Evolutionary conservation across 2,888 invertebrate species (phyloP).

Genomic region (Teleogryllus oceanicus): DNA sequence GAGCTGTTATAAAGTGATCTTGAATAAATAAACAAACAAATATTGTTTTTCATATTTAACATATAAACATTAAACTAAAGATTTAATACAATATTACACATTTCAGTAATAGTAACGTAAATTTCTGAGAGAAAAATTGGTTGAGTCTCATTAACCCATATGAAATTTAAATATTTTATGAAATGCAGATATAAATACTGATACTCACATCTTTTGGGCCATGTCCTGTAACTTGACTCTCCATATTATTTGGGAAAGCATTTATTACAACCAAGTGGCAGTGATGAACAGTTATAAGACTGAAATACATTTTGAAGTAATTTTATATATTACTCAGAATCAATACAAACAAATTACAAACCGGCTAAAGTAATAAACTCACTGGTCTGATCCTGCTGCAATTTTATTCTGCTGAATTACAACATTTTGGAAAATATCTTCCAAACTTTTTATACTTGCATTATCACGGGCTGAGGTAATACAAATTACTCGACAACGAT

Average conservation of each 20-base stretch:
- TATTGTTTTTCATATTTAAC: too few relatives aligned
- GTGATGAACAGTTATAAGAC: conserved; percentile 73
- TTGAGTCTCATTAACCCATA: too few relatives aligned
- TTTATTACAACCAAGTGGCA: conserved; percentile 89
- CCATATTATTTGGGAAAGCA: conserved; percentile 71
- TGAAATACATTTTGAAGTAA: conserved; percentile 43
- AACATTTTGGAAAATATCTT: conserved; percentile 81
- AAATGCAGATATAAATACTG: too few relatives aligned
- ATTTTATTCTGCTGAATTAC: conserved; percentile 76
- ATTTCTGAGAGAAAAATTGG: too few relatives aligned
- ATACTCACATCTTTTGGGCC: conserved; percentile 43
- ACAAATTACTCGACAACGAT: conserved; percentile 81
- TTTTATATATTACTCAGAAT: conserved; percentile 28
- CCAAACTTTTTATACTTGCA: conserved; percentile 77
- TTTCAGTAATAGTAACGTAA: too few relatives aligned
- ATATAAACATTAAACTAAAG: too few relatives aligned
- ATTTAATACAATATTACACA: too few relatives aligned
- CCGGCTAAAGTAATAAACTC: conserved; percentile 40
- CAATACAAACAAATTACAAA: not conserved
- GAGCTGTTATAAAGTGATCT: too few relatives aligned
- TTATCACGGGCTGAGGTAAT: conserved; percentile 86
- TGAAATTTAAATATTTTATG: too few relatives aligned
- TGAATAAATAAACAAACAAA: too few relatives aligned
- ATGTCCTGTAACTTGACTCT: conserved; percentile 43
- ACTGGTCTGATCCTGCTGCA: conserved; percentile 61